A percentile compares a stretch with the other conserved stretches of the same genome.
Evolutionary conservation across 1,140 invertebrate genomes (phyloP).

Genomic region (Ceratina calcarata): DNA sequence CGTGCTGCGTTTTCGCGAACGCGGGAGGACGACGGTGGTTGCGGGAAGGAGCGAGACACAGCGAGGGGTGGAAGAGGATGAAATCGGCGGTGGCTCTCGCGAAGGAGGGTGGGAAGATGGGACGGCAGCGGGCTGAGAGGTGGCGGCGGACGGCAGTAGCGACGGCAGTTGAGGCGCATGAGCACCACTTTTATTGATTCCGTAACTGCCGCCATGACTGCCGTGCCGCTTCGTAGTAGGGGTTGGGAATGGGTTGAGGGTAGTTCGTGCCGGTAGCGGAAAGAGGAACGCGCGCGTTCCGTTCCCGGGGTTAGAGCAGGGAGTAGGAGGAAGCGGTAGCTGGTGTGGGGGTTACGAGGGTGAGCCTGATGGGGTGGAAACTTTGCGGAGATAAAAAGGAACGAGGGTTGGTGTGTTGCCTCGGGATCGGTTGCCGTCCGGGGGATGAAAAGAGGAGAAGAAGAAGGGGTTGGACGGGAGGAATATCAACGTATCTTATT

Average conservation of each 20-base stretch:
- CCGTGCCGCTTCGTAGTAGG: conserved; percentile 65
- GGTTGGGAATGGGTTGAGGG: conserved; percentile 66
- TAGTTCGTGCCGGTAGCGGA: conserved; percentile 61
- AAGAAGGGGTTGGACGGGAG: conserved; percentile 72
- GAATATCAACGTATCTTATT: conserved; percentile 79
- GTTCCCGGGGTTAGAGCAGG: conserved; percentile 22
- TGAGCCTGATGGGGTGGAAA: conserved; percentile 81
- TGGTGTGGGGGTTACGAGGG: conserved; percentile 60
- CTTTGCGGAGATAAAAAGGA: conserved; percentile 81
- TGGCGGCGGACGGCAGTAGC: conserved; percentile 72
- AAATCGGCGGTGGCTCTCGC: conserved; percentile 32
- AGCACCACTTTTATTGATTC: conserved; percentile 82
- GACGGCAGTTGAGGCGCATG: conserved; percentile 80
- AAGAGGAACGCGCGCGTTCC: conserved; percentile 40
- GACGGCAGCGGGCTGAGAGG: conserved; percentile 51
- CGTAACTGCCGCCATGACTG: conserved; percentile 81
- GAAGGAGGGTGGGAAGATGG: conserved; percentile 60
- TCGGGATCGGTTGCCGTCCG: conserved; percentile 57
- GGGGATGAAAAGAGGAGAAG: conserved; percentile 44
- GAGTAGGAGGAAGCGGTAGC: conserved; percentile 26
- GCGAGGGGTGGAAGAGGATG: conserved; percentile 41
- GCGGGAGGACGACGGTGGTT: neutral
- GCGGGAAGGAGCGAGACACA: conserved; percentile 37
- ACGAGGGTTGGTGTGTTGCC: conserved; percentile 76
- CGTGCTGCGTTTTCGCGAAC: conserved; percentile 5